These are phyloP conservation scores for Triops longicaudatus DNA, from an alignment of 1,140 invertebrate species.

Conservation along the genomic window DNA sequence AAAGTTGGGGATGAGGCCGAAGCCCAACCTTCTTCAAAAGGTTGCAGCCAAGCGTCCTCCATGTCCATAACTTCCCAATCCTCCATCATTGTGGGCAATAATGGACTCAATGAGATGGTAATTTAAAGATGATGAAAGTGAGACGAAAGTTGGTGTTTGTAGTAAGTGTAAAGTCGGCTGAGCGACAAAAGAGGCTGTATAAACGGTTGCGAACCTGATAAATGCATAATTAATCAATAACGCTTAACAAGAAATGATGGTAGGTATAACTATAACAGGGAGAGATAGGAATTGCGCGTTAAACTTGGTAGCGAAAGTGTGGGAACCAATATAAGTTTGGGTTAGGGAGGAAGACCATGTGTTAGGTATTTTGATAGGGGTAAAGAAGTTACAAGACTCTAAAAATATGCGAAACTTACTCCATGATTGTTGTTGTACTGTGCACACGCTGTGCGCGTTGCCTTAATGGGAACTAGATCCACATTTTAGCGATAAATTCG, in stretches of 20 bases:
- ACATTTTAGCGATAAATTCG: conserved; percentile 12
- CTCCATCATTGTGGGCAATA: not conserved
- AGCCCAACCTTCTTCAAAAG: conserved; percentile 9
- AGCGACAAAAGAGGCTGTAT: conserved; percentile 17
- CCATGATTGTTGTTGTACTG: conserved; percentile 5
- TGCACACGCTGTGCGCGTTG: conserved; percentile 8
- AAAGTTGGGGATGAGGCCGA: not conserved
- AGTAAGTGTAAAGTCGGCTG: conserved; percentile 15
- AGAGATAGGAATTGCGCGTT: not conserved
- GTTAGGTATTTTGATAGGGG: not conserved
- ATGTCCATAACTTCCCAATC: conserved; percentile 11
- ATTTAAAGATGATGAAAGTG: not conserved
- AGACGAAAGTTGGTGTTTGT: not conserved
- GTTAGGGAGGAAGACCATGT: not conserved
- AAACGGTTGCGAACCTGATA: conserved; percentile 11
- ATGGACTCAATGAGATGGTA: conserved; percentile 1
- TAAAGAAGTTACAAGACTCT: not conserved
- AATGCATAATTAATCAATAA: not conserved
- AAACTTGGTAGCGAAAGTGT: not conserved
- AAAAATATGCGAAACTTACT: not conserved
- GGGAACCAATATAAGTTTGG: not conserved
- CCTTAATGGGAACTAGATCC: not conserved
- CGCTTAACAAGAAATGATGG: not conserved
- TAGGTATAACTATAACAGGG: not conserved
- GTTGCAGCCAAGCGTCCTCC: conserved; percentile 17